Percentiles rank a stretch among this genome's conserved stretches.
phyloP scores from a whole-genome alignment of 2,888 invertebrate species.

The Gibbula magus region DNA sequence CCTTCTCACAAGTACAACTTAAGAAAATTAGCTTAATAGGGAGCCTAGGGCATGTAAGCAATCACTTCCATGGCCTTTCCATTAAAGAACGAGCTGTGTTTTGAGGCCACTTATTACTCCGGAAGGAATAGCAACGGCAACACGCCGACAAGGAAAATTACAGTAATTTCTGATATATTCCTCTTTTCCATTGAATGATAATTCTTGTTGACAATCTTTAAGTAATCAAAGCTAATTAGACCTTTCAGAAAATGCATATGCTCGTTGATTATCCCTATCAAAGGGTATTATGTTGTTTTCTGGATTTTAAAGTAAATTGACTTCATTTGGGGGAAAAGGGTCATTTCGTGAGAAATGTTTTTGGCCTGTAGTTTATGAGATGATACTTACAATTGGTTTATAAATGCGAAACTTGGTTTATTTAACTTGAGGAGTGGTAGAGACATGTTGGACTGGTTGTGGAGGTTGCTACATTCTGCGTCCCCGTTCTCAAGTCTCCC shows the following conservation, averaged over 20 bases:
- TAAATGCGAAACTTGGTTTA: no score
- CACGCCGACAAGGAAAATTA: neutral
- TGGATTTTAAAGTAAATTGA: no score
- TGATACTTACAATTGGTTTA: no score
- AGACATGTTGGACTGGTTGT: neutral
- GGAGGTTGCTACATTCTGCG: neutral
- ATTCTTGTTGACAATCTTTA: neutral
- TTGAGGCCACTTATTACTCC: neutral
- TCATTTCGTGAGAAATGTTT: no score
- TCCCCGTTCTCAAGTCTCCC: neutral
- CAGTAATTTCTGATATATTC: neutral
- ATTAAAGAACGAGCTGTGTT: no score
- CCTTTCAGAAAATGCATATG: neutral
- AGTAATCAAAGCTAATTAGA: neutral
- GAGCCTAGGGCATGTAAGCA: conserved; percentile 1
- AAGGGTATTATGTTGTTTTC: neutral
- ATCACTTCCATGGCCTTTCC: neutral
- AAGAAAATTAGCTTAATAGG: conserved; percentile 30
- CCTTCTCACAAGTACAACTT: conserved; percentile 16
- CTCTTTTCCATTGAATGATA: neutral
- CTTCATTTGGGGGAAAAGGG: no score
- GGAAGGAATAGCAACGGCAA: neutral
- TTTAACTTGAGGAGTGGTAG: neutral
- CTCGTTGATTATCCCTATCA: neutral
- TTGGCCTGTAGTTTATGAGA: no score